These are phyloP conservation scores for Augochlora pura DNA, from an alignment of 1,140 invertebrate genomes.

Conservation along the genomic window DNA sequence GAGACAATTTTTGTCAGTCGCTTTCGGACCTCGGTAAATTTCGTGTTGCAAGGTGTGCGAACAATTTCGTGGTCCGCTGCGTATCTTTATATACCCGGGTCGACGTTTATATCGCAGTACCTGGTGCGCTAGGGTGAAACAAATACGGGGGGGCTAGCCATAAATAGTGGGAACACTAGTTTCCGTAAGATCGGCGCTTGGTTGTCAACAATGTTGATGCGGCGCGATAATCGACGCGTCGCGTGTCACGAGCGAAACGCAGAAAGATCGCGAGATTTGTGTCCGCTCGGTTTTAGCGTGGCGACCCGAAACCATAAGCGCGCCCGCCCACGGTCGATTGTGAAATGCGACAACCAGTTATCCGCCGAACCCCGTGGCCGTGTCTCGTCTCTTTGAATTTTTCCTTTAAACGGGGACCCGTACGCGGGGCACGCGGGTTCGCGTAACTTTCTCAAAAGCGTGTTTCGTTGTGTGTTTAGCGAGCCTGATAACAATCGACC, in stretches of 20 bases:
- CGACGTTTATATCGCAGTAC: no score
- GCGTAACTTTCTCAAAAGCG: neutral
- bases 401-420: no score
- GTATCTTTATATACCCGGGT: no score
- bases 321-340: neutral
- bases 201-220: neutral
- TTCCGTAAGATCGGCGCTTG: no score
- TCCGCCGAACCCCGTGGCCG: neutral
- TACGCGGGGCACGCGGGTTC: no score
- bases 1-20: no score
- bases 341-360: constrained; percentile 7
- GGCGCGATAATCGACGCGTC: neutral
- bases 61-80: no score
- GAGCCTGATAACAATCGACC: neutral
- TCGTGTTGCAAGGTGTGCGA: no score
- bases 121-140: no score
- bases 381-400: neutral
- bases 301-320: neutral
- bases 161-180: no score
- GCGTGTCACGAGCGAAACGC: neutral
- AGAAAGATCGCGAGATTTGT: neutral
- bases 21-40: no score
- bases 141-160: no score
- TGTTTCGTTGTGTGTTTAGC: constrained; percentile 26
- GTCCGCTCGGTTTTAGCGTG: neutral